Percentiles rank a stretch among this genome's conserved stretches.
phyloP scores from a whole-genome alignment of 2,797 vertebrate species.

The Falco cherrug region DNA sequence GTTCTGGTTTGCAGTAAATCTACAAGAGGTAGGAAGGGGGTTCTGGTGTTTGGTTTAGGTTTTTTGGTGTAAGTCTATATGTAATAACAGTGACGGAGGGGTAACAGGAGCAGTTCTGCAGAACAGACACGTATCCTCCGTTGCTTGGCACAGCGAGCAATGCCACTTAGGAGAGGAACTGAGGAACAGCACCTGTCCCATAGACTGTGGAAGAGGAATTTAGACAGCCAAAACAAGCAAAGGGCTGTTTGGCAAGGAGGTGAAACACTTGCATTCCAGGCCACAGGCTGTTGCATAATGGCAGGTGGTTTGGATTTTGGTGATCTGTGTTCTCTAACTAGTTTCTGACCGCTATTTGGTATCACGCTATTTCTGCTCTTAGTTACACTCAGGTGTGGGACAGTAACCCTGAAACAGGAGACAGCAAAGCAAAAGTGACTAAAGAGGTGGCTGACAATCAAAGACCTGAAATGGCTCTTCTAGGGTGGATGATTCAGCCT shows the following conservation, averaged over 20 bases:
- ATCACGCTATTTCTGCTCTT: background rate
- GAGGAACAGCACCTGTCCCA: background rate
- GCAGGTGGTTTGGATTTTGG: background rate
- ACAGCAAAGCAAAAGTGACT: background rate
- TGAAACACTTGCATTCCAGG: background rate
- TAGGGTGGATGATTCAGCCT: constrained; percentile 11
- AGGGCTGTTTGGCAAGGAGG: background rate
- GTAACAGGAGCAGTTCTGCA: accelerated
- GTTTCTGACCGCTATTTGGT: background rate
- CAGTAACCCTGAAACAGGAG: background rate
- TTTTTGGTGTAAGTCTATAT: background rate
- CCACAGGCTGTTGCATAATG: background rate
- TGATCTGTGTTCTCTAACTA: background rate
- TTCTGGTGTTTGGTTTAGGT: background rate
- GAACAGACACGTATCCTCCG: background rate
- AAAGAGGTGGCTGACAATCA: background rate
- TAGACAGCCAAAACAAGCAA: background rate
- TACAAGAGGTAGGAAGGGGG: background rate
- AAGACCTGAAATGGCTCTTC: background rate
- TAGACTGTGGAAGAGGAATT: background rate
- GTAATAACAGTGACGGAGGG: too few relatives aligned
- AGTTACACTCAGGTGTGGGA: background rate
- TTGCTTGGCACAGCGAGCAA: background rate
- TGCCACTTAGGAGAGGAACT: background rate
- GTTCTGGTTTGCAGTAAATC: background rate